phyloP scores from a whole-genome alignment of 2,888 invertebrate species.

The Orgyia antiqua region DNA sequence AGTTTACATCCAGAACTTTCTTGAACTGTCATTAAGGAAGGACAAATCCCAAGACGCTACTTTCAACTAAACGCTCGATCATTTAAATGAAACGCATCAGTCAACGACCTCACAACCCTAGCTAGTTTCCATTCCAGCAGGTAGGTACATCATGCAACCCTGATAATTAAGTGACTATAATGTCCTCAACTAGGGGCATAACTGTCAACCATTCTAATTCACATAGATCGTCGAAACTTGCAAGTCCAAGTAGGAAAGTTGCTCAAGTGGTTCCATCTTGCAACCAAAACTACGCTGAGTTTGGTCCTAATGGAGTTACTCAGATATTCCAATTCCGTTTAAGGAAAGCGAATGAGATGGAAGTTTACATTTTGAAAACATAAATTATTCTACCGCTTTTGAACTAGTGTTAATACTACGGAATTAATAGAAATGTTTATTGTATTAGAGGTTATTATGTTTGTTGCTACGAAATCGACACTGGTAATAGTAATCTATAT shows the following conservation, averaged over 20 bases:
- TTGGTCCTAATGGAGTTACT: slow-evolving; percentile 20
- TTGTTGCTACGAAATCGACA: too few relatives aligned
- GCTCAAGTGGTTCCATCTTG: slow-evolving; percentile 24
- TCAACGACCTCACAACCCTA: slow-evolving; percentile 9
- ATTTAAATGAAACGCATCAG: slow-evolving; percentile 5
- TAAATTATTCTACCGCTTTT: too few relatives aligned
- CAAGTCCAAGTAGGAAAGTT: slow-evolving; percentile 31
- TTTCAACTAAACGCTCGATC: slow-evolving; percentile 15
- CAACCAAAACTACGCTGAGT: slow-evolving; percentile 21
- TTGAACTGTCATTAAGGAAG: slow-evolving; percentile 8
- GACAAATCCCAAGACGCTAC: slow-evolving; percentile 8
- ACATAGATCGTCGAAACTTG: slow-evolving; percentile 22
- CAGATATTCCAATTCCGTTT: slow-evolving; percentile 13
- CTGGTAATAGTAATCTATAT: too few relatives aligned
- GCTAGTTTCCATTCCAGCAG: slow-evolving; percentile 10
- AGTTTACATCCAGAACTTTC: slow-evolving; percentile 4
- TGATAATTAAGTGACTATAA: slow-evolving; percentile 16
- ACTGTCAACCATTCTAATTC: slow-evolving; percentile 20
- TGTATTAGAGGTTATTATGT: too few relatives aligned
- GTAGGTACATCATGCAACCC: slow-evolving; percentile 8
- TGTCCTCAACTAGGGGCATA: slow-evolving; percentile 11
- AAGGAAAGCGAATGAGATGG: slow-evolving; percentile 6
- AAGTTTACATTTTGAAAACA: slow-evolving; percentile 6
- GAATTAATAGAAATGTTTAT: too few relatives aligned
- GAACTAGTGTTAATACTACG: too few relatives aligned